Percentiles rank a stretch among this genome's conserved stretches.
Conservation (phyloP, 1,140 invertebrate genomes). For the Copidosoma floridanum region DNA sequence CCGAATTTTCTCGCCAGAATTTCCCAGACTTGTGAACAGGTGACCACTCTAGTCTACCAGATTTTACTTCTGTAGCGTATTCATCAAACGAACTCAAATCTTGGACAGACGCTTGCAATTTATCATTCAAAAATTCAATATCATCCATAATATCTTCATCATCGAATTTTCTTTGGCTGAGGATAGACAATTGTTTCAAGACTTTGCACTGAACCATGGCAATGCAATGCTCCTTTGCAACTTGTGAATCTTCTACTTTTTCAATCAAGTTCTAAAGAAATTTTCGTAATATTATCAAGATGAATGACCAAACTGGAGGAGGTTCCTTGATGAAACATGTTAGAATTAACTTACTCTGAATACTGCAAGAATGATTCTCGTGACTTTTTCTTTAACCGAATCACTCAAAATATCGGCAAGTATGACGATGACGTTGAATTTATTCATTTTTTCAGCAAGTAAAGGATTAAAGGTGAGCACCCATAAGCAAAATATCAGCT, state of each 20-base stretch:
- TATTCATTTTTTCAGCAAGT: constrained; percentile 95
- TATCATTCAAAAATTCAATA: constrained; percentile 91
- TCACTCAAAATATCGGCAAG: constrained; percentile 98
- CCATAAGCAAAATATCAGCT: constrained; percentile 98
- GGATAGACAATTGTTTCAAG: constrained; percentile 92
- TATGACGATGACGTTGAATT: constrained; percentile 95
- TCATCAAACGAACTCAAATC: constrained; percentile 98
- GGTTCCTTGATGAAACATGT: neutral
- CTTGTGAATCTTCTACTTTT: constrained; percentile 88
- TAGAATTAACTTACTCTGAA: constrained; percentile 69
- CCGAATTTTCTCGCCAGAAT: constrained; percentile 99
- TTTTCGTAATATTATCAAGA: neutral
- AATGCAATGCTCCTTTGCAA: constrained; percentile 94
- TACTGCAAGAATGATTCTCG: constrained; percentile 95
- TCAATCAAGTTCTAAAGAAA: constrained; percentile 85
- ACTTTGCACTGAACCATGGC: constrained; percentile 99
- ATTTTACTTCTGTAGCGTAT: constrained; percentile 94
- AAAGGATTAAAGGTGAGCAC: constrained; percentile 94
- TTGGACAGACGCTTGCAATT: constrained; percentile 90
- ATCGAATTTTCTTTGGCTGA: constrained; percentile 95
- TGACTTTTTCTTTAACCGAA: constrained; percentile 97
- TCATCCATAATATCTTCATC: constrained; percentile 96
- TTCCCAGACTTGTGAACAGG: constrained; percentile 98
- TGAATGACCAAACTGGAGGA: neutral
- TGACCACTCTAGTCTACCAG: constrained; percentile 97